A percentile compares a stretch with the other conserved stretches of the same genome.
Evolutionary conservation across 2,797 vertebrate species (phyloP).

Genomic region (Rallus crepitans): DNA sequence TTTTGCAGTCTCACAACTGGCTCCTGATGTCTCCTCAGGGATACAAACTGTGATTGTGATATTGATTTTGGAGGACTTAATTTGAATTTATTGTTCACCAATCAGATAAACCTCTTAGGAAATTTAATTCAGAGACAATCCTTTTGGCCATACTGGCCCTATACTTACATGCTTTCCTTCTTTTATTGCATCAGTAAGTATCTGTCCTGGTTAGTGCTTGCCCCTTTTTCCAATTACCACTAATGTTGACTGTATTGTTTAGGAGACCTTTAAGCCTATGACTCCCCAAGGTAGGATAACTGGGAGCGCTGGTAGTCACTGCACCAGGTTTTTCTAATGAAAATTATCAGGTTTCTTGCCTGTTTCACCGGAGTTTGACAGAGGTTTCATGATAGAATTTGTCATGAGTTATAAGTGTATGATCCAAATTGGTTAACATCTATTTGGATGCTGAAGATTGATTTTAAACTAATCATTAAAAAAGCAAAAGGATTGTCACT

Average conservation of each 20-base stretch:
- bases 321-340: not conserved
- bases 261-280: not conserved
- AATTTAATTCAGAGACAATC: slow-evolving; percentile 46
- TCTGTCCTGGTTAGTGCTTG: not conserved
- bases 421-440: not conserved
- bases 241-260: not conserved
- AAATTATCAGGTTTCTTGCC: not conserved
- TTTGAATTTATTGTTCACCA: slow-evolving; percentile 62
- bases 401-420: not conserved
- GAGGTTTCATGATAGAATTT: not conserved
- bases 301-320: not conserved
- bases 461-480: not conserved
- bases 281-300: not conserved
- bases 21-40: not conserved
- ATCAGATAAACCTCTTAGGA: slow-evolving; percentile 42
- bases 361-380: not conserved
- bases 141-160: not conserved
- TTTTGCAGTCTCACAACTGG: slow-evolving; percentile 36
- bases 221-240: not conserved
- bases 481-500: not conserved
- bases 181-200: not conserved
- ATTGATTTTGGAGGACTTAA: slow-evolving; percentile 57
- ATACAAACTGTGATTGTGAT: slow-evolving; percentile 1
- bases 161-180: not conserved
- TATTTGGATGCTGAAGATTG: not conserved